phyloP scores from a whole-genome alignment of 1,140 invertebrate genomes.

The Euborellia annulipes region DNA sequence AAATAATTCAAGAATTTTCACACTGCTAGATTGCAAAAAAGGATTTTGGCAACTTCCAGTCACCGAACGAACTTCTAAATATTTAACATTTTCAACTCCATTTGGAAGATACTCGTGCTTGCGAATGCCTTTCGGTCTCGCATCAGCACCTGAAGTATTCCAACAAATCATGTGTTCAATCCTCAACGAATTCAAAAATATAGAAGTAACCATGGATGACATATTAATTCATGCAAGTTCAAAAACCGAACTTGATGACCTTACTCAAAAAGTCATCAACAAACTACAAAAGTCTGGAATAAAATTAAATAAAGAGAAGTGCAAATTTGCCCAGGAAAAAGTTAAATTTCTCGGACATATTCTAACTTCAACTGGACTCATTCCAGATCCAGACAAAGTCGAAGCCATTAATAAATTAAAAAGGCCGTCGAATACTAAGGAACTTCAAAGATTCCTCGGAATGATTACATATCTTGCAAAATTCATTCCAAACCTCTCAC shows the following conservation, averaged over 20 bases:
- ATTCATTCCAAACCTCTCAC: conserved; percentile 18
- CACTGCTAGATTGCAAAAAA: conserved; percentile 6
- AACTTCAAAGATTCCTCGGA: conserved; percentile 18
- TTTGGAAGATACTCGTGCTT: conserved; percentile 19
- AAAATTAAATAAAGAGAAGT: conserved; percentile 12
- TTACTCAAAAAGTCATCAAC: conserved; percentile 3
- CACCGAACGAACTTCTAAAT: conserved; percentile 4
- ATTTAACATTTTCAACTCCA: conserved; percentile 18
- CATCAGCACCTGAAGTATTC: conserved; percentile 18
- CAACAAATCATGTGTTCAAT: conserved; percentile 15
- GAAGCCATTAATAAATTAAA: conserved; percentile 13
- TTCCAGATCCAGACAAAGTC: neutral
- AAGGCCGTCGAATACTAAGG: conserved; percentile 11
- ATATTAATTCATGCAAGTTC: neutral
- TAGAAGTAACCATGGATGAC: conserved; percentile 2
- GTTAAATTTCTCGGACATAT: conserved; percentile 7
- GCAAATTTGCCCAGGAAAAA: conserved; percentile 4
- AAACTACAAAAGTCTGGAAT: conserved; percentile 8
- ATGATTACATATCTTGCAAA: conserved; percentile 18
- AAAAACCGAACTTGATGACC: neutral
- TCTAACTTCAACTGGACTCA: neutral
- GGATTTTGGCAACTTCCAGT: conserved; percentile 9
- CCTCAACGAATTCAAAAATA: conserved; percentile 9
- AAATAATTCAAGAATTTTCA: conserved; percentile 3
- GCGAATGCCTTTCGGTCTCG: conserved; percentile 20